Conservation (phyloP, 2,888 invertebrate species). For the Drosophila algonquin region DNA sequence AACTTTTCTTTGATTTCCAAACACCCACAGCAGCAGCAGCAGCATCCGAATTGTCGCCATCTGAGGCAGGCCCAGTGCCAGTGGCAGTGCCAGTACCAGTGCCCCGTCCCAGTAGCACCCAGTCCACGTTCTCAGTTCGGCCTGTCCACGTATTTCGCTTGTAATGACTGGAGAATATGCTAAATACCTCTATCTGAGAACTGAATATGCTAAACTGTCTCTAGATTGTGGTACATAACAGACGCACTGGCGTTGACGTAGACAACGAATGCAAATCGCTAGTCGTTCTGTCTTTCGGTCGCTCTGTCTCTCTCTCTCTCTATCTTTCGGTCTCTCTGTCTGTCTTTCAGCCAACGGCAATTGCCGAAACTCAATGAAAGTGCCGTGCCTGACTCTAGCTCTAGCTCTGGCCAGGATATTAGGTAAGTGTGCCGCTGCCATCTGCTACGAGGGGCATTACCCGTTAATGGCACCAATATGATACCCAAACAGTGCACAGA, state of each 20-base stretch:
- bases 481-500: not conserved
- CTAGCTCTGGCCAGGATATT: constrained; percentile 52
- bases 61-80: not conserved
- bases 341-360: constrained; percentile 34
- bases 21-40: constrained; percentile 9
- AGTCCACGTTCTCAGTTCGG: not conserved
- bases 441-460: constrained; percentile 1
- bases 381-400: not conserved
- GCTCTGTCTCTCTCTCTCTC: not conserved
- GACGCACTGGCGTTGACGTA: constrained; percentile 42
- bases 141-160: constrained; percentile 10
- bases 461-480: constrained; percentile 55
- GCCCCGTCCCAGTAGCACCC: not conserved
- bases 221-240: constrained; percentile 47
- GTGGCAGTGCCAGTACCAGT: not conserved
- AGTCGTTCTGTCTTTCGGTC: constrained; percentile 6
- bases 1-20: constrained; percentile 74
- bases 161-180: constrained; percentile 60
- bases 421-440: constrained; percentile 50
- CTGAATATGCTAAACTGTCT: constrained; percentile 64
- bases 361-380: constrained; percentile 61
- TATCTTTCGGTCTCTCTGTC: not conserved
- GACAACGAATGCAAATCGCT: constrained; percentile 63
- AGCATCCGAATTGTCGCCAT: constrained; percentile 30
- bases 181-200: constrained; percentile 46